These are phyloP conservation scores for Neoarius graeffei DNA, from an alignment of 2,113 vertebrate species.

Conservation along the genomic window DNA sequence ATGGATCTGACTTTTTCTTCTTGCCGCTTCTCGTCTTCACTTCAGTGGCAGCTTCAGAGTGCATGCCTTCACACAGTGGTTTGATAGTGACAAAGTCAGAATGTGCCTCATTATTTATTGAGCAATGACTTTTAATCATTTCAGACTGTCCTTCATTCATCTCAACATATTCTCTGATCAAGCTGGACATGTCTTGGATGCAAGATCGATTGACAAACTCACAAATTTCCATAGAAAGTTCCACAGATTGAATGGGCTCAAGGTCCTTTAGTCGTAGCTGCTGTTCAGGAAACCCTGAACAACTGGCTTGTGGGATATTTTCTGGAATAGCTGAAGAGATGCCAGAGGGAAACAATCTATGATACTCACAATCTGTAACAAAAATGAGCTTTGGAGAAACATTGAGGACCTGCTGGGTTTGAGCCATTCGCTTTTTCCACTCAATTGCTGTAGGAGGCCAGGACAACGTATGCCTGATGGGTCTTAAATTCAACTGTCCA, in stretches of 20 bases:
- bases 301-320: slow-evolving; percentile 9
- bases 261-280: neutral
- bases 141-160: slow-evolving; percentile 12
- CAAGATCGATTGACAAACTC: neutral
- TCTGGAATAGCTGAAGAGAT: slow-evolving; percentile 16
- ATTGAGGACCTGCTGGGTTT: slow-evolving; percentile 36
- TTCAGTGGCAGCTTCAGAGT: slow-evolving; percentile 4
- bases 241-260: neutral
- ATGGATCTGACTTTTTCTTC: neutral
- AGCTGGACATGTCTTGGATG: neutral
- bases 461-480: slow-evolving; percentile 64
- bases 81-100: slow-evolving; percentile 14
- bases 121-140: neutral
- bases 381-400: slow-evolving; percentile 40
- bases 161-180: neutral
- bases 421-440: slow-evolving; percentile 62
- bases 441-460: slow-evolving; percentile 68
- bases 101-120: neutral
- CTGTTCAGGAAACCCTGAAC: slow-evolving; percentile 11
- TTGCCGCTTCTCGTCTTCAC: neutral
- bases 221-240: neutral
- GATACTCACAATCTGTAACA: slow-evolving; percentile 31
- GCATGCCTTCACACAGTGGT: neutral
- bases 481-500: slow-evolving; percentile 6
- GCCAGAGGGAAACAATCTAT: neutral